Base-by-base conservation (phyloP, 2,113 vertebrate species). In the Lethenteron reissneri region DNA sequence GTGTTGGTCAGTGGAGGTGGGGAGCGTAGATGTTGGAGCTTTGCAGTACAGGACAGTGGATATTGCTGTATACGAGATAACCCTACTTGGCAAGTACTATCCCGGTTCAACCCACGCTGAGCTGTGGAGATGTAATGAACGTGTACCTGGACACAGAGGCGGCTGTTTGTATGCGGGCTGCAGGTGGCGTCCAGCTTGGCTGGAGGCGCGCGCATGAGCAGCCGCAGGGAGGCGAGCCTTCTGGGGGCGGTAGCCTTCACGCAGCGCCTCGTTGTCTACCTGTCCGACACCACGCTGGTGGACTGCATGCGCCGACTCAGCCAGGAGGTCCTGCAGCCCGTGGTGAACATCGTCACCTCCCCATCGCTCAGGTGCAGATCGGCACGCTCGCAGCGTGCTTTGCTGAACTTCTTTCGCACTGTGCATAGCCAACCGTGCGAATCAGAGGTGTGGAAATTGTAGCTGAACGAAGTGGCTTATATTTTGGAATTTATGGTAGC, bases 251-350 rank as follows among this genome's bases (percentile, higher is more conserved):
- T 92, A 71, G 88, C 87, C 0, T 83, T 99, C 68, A 84, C 89
- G 10, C 90, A 92, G 83, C 91, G 89, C 82, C 89, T 97, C 4
- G 86, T 94, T 2, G 85, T 96, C 58, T 92, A 88, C 77, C 86
- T 99, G 62, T 97, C 91, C 0, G 94, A 99, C 76, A 86, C 88
- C 73, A 95, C 92, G 0, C 82, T 99, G 25, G 96, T 99, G 92
- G 94, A 99, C 78, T 94, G 97, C 78, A 85, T 99, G 8, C 90
- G 91, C 81, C 95, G 91, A 72, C 88, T 99, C 78, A 97, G 85
- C 78, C 90, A 90, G 71, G 92, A 99, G 74, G 86, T 97, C 72
- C 80, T 99, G 68, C 81, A 95, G 57, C 94, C 94, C 0, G 85
- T 96, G 72, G 82, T 99, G 70, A 83, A 88, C 76, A 84, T 91